Conservation (phyloP, 2,888 invertebrate genomes). For the Colostygia pectinataria region DNA sequence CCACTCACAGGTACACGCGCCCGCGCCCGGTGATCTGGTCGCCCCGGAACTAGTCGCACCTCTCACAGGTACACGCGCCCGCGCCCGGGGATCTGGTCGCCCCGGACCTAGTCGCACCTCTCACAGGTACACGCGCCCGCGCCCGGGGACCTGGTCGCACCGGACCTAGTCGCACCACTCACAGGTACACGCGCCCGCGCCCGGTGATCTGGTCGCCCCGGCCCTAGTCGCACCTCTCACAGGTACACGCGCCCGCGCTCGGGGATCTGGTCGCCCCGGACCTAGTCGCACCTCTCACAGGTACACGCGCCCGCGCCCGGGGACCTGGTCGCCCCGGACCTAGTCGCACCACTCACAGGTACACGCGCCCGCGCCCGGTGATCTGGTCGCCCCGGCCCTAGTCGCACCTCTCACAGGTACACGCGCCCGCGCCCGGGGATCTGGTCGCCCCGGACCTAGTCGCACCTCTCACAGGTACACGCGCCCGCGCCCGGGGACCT, state of each 20-base stretch:
- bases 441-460: too few species aligned
- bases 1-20: slow-evolving; percentile 52
- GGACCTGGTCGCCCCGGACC: slow-evolving; percentile 91
- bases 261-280: slow-evolving; percentile 90
- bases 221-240: too few species aligned
- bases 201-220: neutral
- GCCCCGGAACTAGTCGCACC: too few species aligned
- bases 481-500: slow-evolving; percentile 94
- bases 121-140: too few species aligned
- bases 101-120: too few species aligned
- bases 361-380: too few species aligned
- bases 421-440: too few species aligned
- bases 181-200: neutral
- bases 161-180: neutral
- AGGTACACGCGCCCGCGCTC: slow-evolving; percentile 86
- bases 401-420: too few species aligned
- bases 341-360: too few species aligned
- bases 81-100: slow-evolving; percentile 91
- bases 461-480: too few species aligned
- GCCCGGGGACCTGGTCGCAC: neutral
- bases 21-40: slow-evolving; percentile 90
- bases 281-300: too few species aligned
- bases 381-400: too few species aligned
- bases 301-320: slow-evolving; percentile 86
- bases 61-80: slow-evolving; percentile 85